Conservation (phyloP, 2,797 vertebrate genomes). For the Platalea minor region DNA sequence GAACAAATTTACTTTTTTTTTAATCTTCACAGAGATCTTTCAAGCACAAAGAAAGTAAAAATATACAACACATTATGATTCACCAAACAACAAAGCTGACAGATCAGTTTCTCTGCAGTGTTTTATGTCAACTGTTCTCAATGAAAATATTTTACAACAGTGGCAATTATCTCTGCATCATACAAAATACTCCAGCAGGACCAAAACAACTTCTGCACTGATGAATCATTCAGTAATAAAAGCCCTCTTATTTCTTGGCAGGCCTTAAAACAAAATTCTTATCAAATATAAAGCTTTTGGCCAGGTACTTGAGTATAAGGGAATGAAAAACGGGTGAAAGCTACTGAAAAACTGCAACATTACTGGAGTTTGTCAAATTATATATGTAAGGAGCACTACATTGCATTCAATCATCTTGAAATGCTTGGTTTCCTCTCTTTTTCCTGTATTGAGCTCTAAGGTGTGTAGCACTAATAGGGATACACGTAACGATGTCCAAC, state of each 20-base stretch:
- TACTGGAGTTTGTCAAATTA: neutral
- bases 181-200: constrained; percentile 10
- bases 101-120: constrained; percentile 41
- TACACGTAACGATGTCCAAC: neutral
- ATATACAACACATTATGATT: constrained; percentile 20
- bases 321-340: neutral
- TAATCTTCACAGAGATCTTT: neutral
- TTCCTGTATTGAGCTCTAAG: neutral
- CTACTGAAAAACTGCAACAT: neutral
- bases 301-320: neutral
- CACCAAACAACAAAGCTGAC: constrained; percentile 33
- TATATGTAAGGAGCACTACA: neutral
- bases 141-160: constrained; percentile 53
- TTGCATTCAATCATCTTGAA: neutral
- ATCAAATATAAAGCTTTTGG: constrained; percentile 6
- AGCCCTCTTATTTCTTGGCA: constrained; percentile 15
- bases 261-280: constrained; percentile 13
- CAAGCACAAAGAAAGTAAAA: neutral
- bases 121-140: constrained; percentile 46
- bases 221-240: constrained; percentile 54
- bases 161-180: constrained; percentile 37
- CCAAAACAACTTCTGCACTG: constrained; percentile 48
- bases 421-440: neutral
- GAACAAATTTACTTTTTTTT: neutral
- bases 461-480: neutral